Evolutionary conservation across 2,888 invertebrate genomes (phyloP).

Genomic region (Drosophila melanosoma): DNA sequence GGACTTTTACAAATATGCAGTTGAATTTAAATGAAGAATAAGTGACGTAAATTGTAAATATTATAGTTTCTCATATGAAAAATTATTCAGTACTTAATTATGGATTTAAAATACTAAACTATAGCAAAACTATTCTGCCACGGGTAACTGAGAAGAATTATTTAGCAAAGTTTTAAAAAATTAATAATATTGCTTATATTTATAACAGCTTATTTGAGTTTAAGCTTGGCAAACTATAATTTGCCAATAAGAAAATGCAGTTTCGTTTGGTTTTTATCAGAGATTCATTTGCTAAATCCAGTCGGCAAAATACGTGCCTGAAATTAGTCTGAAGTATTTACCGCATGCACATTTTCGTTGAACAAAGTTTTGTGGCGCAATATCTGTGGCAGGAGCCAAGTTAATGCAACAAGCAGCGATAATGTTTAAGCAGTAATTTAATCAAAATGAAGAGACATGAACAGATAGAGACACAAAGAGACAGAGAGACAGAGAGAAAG

Average conservation of each 20-base stretch:
- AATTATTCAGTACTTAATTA: background rate
- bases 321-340: slow-evolving; percentile 27
- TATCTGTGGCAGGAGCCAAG: slow-evolving; percentile 1
- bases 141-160: background rate
- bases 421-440: slow-evolving; percentile 74
- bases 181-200: background rate
- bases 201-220: background rate
- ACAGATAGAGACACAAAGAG: slow-evolving; percentile 1
- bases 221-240: background rate
- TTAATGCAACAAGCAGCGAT: slow-evolving; percentile 52
- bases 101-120: background rate
- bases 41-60: background rate
- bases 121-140: background rate
- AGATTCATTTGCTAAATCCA: slow-evolving; percentile 7
- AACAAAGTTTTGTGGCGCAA: slow-evolving; percentile 19
- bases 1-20: background rate
- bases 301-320: slow-evolving; percentile 10
- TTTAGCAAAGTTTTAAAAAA: background rate
- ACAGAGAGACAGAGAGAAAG: slow-evolving; percentile 1
- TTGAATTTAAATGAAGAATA: background rate
- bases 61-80: background rate
- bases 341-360: slow-evolving; percentile 32
- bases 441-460: slow-evolving; percentile 45
- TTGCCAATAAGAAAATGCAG: background rate
- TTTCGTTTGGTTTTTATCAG: slow-evolving; percentile 17